These are phyloP conservation scores for Antheraea mylitta DNA, from an alignment of 1,140 invertebrate species.

Conservation along the genomic window DNA sequence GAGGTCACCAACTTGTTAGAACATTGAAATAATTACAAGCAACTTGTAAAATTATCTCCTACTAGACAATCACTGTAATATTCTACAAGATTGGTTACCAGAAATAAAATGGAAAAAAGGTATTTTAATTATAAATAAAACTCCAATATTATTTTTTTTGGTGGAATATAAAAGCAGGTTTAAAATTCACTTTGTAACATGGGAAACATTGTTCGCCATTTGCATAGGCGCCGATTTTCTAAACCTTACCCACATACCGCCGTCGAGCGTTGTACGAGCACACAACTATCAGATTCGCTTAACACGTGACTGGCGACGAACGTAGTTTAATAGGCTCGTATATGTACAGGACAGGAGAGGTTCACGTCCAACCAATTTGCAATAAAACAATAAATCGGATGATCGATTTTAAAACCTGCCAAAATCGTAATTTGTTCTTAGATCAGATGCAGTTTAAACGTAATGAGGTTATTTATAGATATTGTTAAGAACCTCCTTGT, in stretches of 20 bases:
- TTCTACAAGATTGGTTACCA: too few relatives aligned
- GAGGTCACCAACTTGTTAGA: too few relatives aligned
- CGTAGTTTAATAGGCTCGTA: conserved; percentile 74
- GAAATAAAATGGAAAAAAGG: too few relatives aligned
- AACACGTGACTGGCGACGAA: conserved; percentile 70
- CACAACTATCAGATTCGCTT: conserved; percentile 73
- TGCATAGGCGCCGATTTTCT: conserved; percentile 20
- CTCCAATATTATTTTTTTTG: too few relatives aligned
- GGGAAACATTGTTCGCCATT: conserved; percentile 16
- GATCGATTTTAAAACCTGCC: background rate
- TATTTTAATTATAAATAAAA: too few relatives aligned
- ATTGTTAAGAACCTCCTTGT: background rate
- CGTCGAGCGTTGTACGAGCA: conserved; percentile 47
- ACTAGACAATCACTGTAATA: too few relatives aligned
- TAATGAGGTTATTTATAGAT: too few relatives aligned
- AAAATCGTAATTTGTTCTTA: background rate
- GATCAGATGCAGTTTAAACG: background rate
- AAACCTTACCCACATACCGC: conserved; percentile 24
- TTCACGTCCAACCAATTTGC: conserved; percentile 74
- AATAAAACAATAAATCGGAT: conserved; percentile 65
- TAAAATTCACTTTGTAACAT: conserved; percentile 14
- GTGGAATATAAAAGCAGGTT: background rate
- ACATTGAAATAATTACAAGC: too few relatives aligned
- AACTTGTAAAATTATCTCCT: too few relatives aligned
- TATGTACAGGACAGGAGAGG: conserved; percentile 73